These are phyloP conservation scores for Gallinago media DNA, from an alignment of 2,113 vertebrate species.

Conservation along the genomic window DNA sequence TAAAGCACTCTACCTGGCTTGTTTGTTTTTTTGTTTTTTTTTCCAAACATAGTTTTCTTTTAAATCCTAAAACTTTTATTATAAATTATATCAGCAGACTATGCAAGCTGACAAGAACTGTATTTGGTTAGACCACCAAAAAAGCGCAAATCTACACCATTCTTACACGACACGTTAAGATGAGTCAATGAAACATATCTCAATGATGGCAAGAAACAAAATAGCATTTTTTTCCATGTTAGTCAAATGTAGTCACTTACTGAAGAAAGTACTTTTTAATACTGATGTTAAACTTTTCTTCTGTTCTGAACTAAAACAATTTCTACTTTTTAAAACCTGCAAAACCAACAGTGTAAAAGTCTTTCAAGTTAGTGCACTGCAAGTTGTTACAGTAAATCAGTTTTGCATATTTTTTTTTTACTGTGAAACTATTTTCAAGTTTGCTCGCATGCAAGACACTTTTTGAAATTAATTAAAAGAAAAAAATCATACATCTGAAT, in stretches of 20 bases:
- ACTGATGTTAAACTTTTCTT: conserved; percentile 54
- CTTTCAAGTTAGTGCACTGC: conserved; percentile 55
- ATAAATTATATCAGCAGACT: neutral
- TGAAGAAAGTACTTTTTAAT: conserved; percentile 56
- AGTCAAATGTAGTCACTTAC: conserved; percentile 65
- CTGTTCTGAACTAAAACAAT: conserved; percentile 63
- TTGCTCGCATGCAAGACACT: neutral
- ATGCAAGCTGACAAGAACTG: neutral
- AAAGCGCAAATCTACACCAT: neutral
- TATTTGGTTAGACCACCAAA: neutral
- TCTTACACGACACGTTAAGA: neutral
- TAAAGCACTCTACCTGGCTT: neutral
- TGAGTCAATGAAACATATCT: conserved; percentile 34
- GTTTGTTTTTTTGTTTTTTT: neutral
- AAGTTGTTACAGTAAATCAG: conserved; percentile 30
- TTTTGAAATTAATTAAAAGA: neutral
- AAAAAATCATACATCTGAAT: neutral
- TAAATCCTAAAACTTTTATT: neutral
- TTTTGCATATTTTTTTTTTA: conserved; percentile 8
- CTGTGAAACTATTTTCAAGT: conserved; percentile 2
- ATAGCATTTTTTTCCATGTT: conserved; percentile 33
- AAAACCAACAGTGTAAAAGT: conserved; percentile 63
- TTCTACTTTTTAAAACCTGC: conserved; percentile 62
- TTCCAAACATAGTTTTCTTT: neutral
- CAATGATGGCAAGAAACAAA: conserved; percentile 36